Evolutionary conservation across 2,888 invertebrate species (phyloP), one percentile per base, ranked within the genome.

Genomic region (Onchidella celtica): DNA sequence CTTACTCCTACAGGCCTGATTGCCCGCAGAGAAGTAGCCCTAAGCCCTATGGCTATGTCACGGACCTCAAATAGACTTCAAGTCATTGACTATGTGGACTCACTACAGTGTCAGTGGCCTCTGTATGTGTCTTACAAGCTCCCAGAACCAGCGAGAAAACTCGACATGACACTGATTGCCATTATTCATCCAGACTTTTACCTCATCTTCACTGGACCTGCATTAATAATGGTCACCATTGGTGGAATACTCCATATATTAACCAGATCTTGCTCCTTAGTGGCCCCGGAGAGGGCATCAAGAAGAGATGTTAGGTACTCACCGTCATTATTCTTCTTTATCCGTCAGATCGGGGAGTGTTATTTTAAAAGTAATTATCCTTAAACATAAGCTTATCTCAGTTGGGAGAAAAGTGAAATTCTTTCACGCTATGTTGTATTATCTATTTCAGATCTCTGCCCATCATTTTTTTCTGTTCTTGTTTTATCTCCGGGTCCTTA

Each of bases 51-150:
- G 36, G 93, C 93, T 55, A 91, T 94, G 87, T 90, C 91, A 63
- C 94, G 93, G 61, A 93, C 94, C 0, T 91, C 93, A 63, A 92
- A 93, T 38, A 93, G 92, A 82, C 87, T 94, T 24, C 81, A 87
- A 21, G 73, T 92, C 17, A 93, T 94, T 66, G 94, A 94, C 84
- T 86, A 91, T 29, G 88, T 94, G 36, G 88, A 94, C 29, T 93
- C 93, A 73, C 86, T 90, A 14, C 87, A 94, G 4, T 92, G 91
- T 14, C 87, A 94, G 47, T 94, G 14, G 27, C 38, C 70, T 0
- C 21, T 36, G 6, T n/a, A 70, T 1, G 27, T 70, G 24, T n/a
- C 38, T 3, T 70, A 70, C 70, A 70, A 47, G 17, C 70, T 70
- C 1, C 27, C 55, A 17, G 17, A 2, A 2, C 14, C 9, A 2